Percentiles rank a stretch among this genome's conserved stretches.
phyloP scores from a whole-genome alignment of 2,113 vertebrate genomes.

The Diadophis punctatus region DNA sequence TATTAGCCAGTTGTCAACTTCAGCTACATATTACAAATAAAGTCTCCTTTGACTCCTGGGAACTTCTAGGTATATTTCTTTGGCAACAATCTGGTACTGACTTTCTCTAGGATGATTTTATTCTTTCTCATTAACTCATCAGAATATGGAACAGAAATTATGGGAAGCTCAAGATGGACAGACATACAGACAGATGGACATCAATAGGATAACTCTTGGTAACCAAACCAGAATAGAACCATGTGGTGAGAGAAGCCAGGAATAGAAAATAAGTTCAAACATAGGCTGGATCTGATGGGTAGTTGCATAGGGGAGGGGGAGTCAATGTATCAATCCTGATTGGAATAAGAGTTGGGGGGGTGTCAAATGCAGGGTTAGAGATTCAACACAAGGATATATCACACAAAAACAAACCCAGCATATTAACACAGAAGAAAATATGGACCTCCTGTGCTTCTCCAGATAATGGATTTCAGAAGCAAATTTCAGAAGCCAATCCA shows the following conservation, averaged over 20 bases:
- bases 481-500: background rate
- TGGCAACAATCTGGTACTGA: background rate
- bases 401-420: background rate
- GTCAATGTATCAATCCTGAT: background rate
- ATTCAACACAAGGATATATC: background rate
- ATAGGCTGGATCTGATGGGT: background rate
- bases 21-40: background rate
- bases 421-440: background rate
- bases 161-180: background rate
- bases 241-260: background rate
- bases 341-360: background rate
- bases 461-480: background rate
- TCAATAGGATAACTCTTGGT: background rate
- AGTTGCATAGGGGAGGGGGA: rapidly evolving
- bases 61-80: background rate
- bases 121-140: background rate
- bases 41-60: background rate
- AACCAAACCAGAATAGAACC: background rate
- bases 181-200: background rate
- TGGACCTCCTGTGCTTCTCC: background rate
- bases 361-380: background rate
- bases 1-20: background rate
- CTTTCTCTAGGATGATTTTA: background rate
- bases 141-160: background rate
- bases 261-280: background rate